Evolutionary conservation across 2,888 invertebrate species (phyloP).

Genomic region (Leptinotarsa juncta): DNA sequence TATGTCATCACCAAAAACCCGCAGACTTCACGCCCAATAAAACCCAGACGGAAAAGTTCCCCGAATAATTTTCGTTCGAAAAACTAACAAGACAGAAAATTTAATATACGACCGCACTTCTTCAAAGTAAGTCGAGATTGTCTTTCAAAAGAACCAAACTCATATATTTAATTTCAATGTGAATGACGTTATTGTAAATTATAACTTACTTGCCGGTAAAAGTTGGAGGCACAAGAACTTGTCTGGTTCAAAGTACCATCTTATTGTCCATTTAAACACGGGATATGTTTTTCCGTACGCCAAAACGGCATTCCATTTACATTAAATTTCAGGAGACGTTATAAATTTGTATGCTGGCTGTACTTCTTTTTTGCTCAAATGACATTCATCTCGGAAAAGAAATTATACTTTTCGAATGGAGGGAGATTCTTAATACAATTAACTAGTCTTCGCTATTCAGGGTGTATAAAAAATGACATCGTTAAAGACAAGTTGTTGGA

Average conservation of each 20-base stretch:
- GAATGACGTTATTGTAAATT: constrained; percentile 63
- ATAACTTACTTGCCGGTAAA: constrained; percentile 61
- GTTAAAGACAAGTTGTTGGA: too few species aligned
- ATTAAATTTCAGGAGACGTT: constrained; percentile 62
- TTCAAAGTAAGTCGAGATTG: constrained; percentile 14
- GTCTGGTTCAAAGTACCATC: constrained; percentile 63
- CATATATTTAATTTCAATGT: constrained; percentile 61
- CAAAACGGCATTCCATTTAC: constrained; percentile 62
- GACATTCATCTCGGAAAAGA: constrained; percentile 29
- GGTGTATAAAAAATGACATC: neutral
- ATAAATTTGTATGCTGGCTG: constrained; percentile 59
- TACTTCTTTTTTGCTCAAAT: constrained; percentile 42
- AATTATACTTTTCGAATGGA: neutral
- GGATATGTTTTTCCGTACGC: constrained; percentile 62
- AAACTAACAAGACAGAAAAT: constrained; percentile 31
- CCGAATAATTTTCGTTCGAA: constrained; percentile 14
- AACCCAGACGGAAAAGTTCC: constrained; percentile 6
- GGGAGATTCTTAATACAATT: constrained; percentile 14
- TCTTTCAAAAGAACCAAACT: constrained; percentile 22
- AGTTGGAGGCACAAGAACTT: constrained; percentile 59
- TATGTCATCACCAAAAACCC: neutral
- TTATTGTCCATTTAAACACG: constrained; percentile 64
- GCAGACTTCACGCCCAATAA: constrained; percentile 11
- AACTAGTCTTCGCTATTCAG: neutral
- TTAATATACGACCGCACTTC: constrained; percentile 33